Evolutionary conservation across 2,113 vertebrate genomes (phyloP).

Genomic region (Periophthalmodon schlosseri): DNA sequence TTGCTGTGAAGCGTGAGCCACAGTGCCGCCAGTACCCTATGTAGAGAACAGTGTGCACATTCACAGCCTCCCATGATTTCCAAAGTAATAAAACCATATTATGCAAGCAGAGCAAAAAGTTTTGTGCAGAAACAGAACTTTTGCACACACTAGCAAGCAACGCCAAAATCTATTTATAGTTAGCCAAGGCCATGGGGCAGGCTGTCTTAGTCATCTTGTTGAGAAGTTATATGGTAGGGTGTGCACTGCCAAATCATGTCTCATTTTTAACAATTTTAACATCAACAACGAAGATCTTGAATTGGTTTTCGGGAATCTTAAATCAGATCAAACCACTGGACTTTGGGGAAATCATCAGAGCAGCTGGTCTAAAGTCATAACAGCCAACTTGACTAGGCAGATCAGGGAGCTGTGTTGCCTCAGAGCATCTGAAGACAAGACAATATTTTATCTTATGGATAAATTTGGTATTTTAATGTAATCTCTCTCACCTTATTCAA

Average conservation of each 20-base stretch:
- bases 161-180: neutral
- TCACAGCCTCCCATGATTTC: neutral
- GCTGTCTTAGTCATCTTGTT: neutral
- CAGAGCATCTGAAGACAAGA: neutral
- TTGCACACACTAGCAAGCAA: neutral
- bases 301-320: neutral
- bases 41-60: too few species aligned
- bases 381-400: neutral
- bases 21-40: too few species aligned
- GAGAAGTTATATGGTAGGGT: neutral
- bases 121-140: neutral
- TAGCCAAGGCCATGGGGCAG: neutral
- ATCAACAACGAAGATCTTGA: neutral
- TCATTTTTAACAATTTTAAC: neutral
- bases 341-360: neutral
- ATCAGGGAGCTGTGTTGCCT: neutral
- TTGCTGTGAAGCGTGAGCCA: too few species aligned
- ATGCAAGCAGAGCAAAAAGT: neutral
- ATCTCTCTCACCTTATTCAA: too few species aligned
- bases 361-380: neutral
- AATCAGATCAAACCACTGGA: neutral
- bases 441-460: neutral
- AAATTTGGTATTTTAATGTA: too few species aligned
- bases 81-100: neutral
- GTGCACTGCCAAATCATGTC: neutral